Base-by-base conservation (phyloP, 1,140 invertebrate genomes). In the Ladona fulva region DNA sequence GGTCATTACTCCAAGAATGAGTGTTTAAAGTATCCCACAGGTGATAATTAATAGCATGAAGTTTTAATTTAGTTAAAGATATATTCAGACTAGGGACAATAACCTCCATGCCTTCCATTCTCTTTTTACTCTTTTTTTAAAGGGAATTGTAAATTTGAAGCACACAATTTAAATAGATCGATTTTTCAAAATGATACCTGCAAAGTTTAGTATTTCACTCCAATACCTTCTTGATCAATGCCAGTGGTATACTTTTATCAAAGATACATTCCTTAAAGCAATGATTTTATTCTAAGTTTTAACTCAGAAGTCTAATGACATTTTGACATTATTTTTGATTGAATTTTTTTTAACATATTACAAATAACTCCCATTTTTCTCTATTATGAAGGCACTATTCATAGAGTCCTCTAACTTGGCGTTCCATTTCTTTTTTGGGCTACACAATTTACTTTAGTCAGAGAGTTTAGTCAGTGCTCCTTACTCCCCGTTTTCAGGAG, bases 311-410 rank as follows among this genome's bases (percentile, higher is more conserved):
- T 66, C 52, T 37, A 37, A 66, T 66, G 52, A 12, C 52, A 66
- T 66, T 52, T 66, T 66, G 52, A 66, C 52, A 66, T 66, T 66
- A 66, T 66, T 66, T 66, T 66, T 66, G 52, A 66, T 66, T 66
- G 52, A 66, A 52, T 66, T 66, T 66, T 66, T 66, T 66, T 16
- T 19, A 66, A 19, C 52, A 19, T 12, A 16, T 66, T 66, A 66
- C 8, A 12, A 66, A 66, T 66, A 66, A 66, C 52, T 19, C 3
- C n/a, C n/a, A 66, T 66, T 66, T 3, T 66, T 16, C 52, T 22
- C 52, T 66, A 66, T 37, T 37, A 8, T 37, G 29, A 66, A 66
- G 52, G 52, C 12, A 66, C 52, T 19, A 66, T 12, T 22, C 14
- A 66, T 66, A 66, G 29, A 5, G 29, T 37, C 29, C n/a, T 37